Evolutionary conservation across 2,888 invertebrate species (phyloP), one percentile per base, ranked within the genome.

Genomic region (Glaucopsyche alexis): DNA sequence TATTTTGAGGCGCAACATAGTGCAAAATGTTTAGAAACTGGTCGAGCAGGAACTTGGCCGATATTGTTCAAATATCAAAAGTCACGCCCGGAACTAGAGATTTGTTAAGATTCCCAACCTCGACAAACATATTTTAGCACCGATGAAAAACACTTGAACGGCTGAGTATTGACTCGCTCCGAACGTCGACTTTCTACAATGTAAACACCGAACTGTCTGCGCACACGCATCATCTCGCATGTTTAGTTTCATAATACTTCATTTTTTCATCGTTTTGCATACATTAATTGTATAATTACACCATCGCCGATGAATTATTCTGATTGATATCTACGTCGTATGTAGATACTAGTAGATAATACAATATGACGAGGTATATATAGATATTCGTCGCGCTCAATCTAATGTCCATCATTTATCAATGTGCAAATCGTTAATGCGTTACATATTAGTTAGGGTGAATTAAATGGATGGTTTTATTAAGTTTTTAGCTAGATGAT

Each of bases 271-370:
- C 7, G 2, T 60, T 60, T 60, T 60, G 29, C 60, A 38, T 60
- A 60, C 60, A 38, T 60, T 60, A 29, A 60, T 42, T 47, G 47
- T 1, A 47, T 60, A 29, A 60, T 60, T 60, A 60, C 16, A 60
- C 38, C 11, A 60, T 38, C 13, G 29, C 9, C 29, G 11, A 13
- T 60, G 29, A 29, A 60, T 29, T 29, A 55, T 16, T 7, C 52
- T 29, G 52, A 19, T 13, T 11, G 4, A 19, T 13, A 29, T 29
- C 47, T 47, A 47, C 47, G 47, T 47, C 4, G 47, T 9, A 13
- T 29, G 29, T 29, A 29, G 29, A 29, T 29, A 29, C 29, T 52
- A 52, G n/a, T 16, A 52, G 52, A 55, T 55, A 55, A 9, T 8
- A 16, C 16, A n/a, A 14, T n/a, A 52, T 52, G 19, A 52, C 52